Evolutionary conservation across 2,888 invertebrate genomes (phyloP), one percentile per base, ranked within the genome.

Genomic region (Pterostichus niger): DNA sequence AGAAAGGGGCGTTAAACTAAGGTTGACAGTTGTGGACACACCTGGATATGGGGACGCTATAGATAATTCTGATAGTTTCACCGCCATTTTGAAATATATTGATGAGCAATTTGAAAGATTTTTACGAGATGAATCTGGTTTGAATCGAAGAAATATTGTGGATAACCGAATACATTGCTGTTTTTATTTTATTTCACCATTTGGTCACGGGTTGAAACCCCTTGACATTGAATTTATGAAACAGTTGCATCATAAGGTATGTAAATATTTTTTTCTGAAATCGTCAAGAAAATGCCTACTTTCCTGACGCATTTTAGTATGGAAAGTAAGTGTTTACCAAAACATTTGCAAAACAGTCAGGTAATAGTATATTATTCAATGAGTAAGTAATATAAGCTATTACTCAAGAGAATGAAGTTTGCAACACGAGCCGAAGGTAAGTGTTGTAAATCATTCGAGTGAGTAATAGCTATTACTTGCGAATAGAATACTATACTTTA

Each of bases 141-240:
- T 99, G 61, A 99, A 99, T 91, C 93, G 99, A 68, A 94, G 98
- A 85, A 98, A 99, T 89, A 99, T 99, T 86, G 95, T 98, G 83
- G 99, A 99, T 90, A 98, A 98, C 90, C 94, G 99, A 88, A 97
- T 99, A 86, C 99, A 99, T 89, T 99, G 99, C 91, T 99, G 96
- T 91, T 97, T 99, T 89, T 99, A 98, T 90, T 99, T 98, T 90
- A 97, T 99, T 89, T 98, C 98, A 82, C 98, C 98, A 0, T 97
- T 97, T 90, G 98, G 98, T 68, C 98, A 98, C 91, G 98, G 98
- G 96, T 91, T 98, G 86, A 98, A 98, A 88, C 98, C 98, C 0
- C 90, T 98, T 84, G 98, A 99, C 89, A 94, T 98, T 82, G 97
- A 98, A 90, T 97, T 98, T 88, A 98, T 98, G 98, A 98, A 98